phyloP scores from a whole-genome alignment of 2,888 invertebrate species.

The Lysandra coridon region DNA sequence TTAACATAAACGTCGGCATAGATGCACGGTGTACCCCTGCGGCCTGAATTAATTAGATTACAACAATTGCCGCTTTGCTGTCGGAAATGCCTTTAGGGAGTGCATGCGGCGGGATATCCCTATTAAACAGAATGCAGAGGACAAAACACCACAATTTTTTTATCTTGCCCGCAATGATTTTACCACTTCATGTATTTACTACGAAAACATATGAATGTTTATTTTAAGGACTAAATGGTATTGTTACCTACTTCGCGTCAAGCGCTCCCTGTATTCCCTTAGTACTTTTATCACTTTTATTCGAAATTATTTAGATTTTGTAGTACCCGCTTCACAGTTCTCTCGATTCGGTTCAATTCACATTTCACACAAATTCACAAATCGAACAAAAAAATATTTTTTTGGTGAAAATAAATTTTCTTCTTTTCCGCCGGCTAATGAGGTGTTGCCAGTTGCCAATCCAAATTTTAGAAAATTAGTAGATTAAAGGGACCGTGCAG shows the following conservation, averaged over 20 bases:
- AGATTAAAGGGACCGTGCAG: too few species aligned
- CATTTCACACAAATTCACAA: neutral
- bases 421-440: too few species aligned
- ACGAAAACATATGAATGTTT: neutral
- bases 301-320: neutral
- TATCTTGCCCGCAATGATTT: constrained; percentile 34
- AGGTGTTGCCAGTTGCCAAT: too few species aligned
- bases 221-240: neutral
- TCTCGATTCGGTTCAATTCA: neutral
- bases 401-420: too few species aligned
- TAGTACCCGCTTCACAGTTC: neutral
- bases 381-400: neutral
- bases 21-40: constrained; percentile 27
- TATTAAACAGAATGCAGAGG: constrained; percentile 35
- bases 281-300: neutral
- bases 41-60: constrained; percentile 48
- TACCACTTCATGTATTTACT: constrained; percentile 26
- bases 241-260: neutral
- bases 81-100: neutral
- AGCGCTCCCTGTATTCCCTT: neutral
- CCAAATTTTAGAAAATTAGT: too few species aligned
- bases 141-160: constrained; percentile 26
- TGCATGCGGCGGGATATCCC: constrained; percentile 1
- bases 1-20: neutral
- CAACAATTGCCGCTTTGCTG: neutral